Evolutionary conservation across 92 coral and sea anemone genomes (phyloP), one percentile per base, ranked within the genome.

Genomic region (Metridium senile): DNA sequence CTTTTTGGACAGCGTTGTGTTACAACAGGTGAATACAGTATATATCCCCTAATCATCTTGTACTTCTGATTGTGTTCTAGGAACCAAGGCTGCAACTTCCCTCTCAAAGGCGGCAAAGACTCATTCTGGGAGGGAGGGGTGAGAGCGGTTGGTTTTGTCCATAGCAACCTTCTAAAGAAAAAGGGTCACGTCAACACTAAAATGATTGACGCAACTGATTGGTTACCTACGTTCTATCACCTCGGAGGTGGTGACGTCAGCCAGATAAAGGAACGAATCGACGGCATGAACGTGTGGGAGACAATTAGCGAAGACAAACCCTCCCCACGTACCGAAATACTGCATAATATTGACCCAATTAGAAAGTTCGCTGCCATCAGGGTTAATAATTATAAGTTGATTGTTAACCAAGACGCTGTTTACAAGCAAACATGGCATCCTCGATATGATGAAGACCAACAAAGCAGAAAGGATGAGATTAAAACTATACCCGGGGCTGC

Each of bases 71-170:
- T n/a, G 31, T 19, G 9, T 75, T 28, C 29, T 68, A 96, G 99
- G 93, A 96, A 92, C 77, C 89, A 89, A 86, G 99, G 99, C 19
- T 96, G 93, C 66, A 96, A 96, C 86, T 96, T 79, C 62, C 99
- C 99, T 20, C 82, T 96, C 69, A 85, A 87, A 26, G 99, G 99
- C 16, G 99, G 99, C 70, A 96, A 96, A 80, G 89, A 89, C 81
- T 89, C 97, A 0, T 89, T 96, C 72, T 96, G 99, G 99, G 99
- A 96, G 97, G 99, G 99, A 96, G 99, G 99, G 29, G 97, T 96
- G 67, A 93, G 99, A 79, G 99, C 96, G 43, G 93, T 92, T 4
- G 97, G 96, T 9, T 96, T 96, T 81, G 92, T 96, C 46, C 93
- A 96, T 77, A 96, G 99, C 70, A 77, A 85, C 16, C 75, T 96